Conservation (phyloP, 2,113 vertebrate species). For the Rhipidura dahli region DNA sequence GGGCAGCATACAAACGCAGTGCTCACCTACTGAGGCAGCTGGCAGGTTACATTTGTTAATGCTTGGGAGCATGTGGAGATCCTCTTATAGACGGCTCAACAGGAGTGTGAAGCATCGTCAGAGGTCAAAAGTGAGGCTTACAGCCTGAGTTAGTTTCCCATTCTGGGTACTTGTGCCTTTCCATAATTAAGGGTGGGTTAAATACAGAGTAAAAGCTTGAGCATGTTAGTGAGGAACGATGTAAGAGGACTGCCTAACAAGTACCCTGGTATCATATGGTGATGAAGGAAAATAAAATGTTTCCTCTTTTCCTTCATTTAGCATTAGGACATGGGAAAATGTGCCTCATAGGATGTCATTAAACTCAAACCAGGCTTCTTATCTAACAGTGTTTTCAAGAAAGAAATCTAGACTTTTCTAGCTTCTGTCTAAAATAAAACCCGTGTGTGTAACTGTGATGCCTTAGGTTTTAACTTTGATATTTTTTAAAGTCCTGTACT, state of each 20-base stretch:
- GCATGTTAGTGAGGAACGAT: background rate
- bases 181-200: background rate
- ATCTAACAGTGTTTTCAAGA: background rate
- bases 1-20: background rate
- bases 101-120: background rate
- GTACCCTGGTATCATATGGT: background rate
- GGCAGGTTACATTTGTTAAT: background rate
- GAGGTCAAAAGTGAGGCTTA: constrained; percentile 1
- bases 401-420: background rate
- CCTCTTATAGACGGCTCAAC: background rate
- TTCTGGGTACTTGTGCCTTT: background rate
- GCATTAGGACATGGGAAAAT: background rate
- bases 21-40: background rate
- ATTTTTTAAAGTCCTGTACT: too few relatives aligned
- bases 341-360: background rate
- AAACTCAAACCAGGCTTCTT: background rate
- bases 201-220: background rate
- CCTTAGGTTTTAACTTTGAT: too few relatives aligned
- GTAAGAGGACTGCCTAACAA: background rate
- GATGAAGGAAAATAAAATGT: background rate
- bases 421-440: background rate
- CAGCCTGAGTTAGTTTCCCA: background rate
- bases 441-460: too few relatives aligned
- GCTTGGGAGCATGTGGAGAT: background rate
- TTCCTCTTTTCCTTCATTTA: background rate